Base-by-base conservation (phyloP, 2,113 vertebrate species). In the Aphyosemion australe region DNA sequence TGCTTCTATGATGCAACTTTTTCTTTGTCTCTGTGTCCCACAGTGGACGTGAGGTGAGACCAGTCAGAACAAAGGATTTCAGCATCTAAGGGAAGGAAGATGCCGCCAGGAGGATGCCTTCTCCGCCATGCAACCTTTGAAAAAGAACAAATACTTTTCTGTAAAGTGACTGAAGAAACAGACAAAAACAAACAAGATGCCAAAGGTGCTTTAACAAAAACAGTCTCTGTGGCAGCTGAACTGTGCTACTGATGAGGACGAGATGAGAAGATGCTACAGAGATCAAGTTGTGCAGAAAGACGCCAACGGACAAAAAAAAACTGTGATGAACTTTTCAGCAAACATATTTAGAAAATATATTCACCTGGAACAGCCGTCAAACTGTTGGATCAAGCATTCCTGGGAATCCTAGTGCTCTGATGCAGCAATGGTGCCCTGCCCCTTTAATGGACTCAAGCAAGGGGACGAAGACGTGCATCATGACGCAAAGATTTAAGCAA, bases 31-130 rank as follows among this genome's bases (percentile, higher is more conserved):
- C 84, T 89, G 79, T 79, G 77, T 74, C 84, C 64, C 39, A 71
- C 91, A 89, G 91, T 95, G 93, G 97, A 98, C 86, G 95, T 99
- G 92, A 98, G 97, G 96, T 99, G 97, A 99, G 92, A 94, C 92
- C 88, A 86, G 90, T 88, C 93, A 88, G 69, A 75, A 39, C 76
- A 90, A 91, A 78, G 87, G 92, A 93, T 89, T 92, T 91, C 89
- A 89, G 82, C 89, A 88, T 90, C 91, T 94, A 94, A 93, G 92
- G 93, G 88, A 62, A 21, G 51, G 69, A 83, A 73, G 74, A 76
- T 8, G 20, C 74, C 56, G 41, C 46, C 63, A 67, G 62, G 61
- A 62, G 69, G 75, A 79, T 61, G 58, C 76, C 69, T 62, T 70
- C 80, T 65, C 75, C 32, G 75, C 73, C 60, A 46, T 69, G 71